phyloP scores from a whole-genome alignment of 1,140 invertebrate genomes.

The Drosophila elegans region DNA sequence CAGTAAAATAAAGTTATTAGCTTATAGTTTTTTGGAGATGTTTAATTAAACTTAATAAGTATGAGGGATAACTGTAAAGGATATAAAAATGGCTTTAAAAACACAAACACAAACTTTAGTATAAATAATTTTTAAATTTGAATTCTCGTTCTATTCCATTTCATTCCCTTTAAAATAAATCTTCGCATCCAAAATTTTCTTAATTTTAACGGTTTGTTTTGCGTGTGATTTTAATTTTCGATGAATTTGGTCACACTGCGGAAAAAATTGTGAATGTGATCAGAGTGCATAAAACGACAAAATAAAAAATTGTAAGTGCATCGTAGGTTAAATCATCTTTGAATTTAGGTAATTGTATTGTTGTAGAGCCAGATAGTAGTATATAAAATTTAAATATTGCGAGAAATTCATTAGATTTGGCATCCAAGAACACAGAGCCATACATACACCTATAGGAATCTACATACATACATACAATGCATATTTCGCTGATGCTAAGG shows the following conservation, averaged over 20 bases:
- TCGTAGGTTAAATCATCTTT: background rate
- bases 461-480: conserved; percentile 12
- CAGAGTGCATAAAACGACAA: conserved; percentile 40
- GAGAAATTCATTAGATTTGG: background rate
- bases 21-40: background rate
- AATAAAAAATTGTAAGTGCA: conserved; percentile 41
- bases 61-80: too few relatives aligned
- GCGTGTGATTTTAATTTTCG: background rate
- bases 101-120: too few relatives aligned
- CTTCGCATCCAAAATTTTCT: background rate
- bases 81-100: too few relatives aligned
- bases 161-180: background rate
- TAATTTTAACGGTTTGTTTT: conserved; percentile 24
- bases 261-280: conserved; percentile 40
- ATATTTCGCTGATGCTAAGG: conserved; percentile 23
- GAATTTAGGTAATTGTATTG: background rate
- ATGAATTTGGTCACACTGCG: conserved; percentile 30
- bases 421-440: background rate
- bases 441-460: conserved; percentile 1
- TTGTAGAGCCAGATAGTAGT: background rate
- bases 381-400: background rate
- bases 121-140: background rate
- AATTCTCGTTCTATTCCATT: background rate
- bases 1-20: too few relatives aligned
- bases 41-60: too few relatives aligned